Evolutionary conservation across 2,113 vertebrate species (phyloP).

Genomic region (Ceyx melanurus): DNA sequence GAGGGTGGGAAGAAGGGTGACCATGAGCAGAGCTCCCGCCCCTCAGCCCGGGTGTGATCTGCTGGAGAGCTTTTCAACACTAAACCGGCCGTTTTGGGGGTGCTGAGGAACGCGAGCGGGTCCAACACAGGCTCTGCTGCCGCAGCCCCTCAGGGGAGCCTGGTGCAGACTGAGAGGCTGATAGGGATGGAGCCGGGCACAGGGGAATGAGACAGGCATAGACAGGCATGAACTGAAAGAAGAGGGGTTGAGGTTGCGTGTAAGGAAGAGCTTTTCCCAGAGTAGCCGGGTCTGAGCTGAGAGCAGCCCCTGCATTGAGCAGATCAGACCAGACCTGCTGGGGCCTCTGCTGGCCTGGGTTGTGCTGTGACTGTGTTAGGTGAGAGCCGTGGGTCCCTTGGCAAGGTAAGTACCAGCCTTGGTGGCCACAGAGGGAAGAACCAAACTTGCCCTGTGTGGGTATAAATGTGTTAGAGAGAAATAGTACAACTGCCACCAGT

Average conservation of each 20-base stretch:
- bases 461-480: background rate
- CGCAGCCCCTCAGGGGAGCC: background rate
- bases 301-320: background rate
- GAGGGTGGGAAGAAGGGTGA: background rate
- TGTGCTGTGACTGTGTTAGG: background rate
- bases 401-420: background rate
- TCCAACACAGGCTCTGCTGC: background rate
- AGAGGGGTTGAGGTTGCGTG: background rate
- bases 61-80: background rate
- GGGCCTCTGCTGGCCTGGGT: background rate
- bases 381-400: background rate
- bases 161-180: background rate
- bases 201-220: background rate
- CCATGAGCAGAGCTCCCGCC: accelerated
- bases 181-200: accelerated
- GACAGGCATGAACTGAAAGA: background rate
- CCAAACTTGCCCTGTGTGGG: background rate
- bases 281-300: background rate
- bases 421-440: background rate
- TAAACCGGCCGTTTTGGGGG: background rate
- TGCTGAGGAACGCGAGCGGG: background rate
- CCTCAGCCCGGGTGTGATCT: accelerated
- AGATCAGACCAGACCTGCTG: background rate
- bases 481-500: background rate
- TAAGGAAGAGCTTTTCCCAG: background rate